Conservation (phyloP, 2,113 vertebrate species). For the Brachyhypopomus occidentalis region DNA sequence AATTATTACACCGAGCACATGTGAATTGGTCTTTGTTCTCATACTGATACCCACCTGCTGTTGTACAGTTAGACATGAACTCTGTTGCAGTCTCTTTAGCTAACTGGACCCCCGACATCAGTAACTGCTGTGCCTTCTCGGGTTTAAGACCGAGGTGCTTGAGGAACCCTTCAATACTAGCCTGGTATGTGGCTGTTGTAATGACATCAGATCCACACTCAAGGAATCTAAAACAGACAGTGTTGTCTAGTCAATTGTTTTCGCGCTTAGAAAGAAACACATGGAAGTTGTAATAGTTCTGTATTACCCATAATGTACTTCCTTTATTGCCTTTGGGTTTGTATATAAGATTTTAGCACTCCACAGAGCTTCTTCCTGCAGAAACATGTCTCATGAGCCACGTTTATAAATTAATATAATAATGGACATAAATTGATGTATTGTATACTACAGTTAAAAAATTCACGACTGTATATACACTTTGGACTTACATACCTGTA, state of each 20-base stretch:
- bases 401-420: neutral
- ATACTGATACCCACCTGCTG: slow-evolving; percentile 57
- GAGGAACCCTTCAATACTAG: slow-evolving; percentile 76
- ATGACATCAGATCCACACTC: slow-evolving; percentile 76
- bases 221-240: slow-evolving; percentile 71
- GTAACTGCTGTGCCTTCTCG: slow-evolving; percentile 67
- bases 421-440: too few relatives aligned
- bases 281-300: neutral
- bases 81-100: slow-evolving; percentile 68
- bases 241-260: neutral
- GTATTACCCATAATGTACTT: slow-evolving; percentile 73
- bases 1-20: neutral
- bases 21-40: neutral
- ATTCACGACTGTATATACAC: neutral
- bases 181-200: slow-evolving; percentile 80
- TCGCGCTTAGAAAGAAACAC: neutral
- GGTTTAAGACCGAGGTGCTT: slow-evolving; percentile 65
- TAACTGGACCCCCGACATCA: slow-evolving; percentile 74
- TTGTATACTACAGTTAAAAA: too few relatives aligned
- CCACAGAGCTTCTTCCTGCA: slow-evolving; percentile 80
- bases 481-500: slow-evolving; percentile 73
- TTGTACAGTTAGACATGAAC: slow-evolving; percentile 53
- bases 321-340: slow-evolving; percentile 74
- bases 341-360: slow-evolving; percentile 77
- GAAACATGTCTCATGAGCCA: slow-evolving; percentile 5